Base-by-base conservation (phyloP, 2,888 invertebrate genomes). In the Zeuzera pyrina region DNA sequence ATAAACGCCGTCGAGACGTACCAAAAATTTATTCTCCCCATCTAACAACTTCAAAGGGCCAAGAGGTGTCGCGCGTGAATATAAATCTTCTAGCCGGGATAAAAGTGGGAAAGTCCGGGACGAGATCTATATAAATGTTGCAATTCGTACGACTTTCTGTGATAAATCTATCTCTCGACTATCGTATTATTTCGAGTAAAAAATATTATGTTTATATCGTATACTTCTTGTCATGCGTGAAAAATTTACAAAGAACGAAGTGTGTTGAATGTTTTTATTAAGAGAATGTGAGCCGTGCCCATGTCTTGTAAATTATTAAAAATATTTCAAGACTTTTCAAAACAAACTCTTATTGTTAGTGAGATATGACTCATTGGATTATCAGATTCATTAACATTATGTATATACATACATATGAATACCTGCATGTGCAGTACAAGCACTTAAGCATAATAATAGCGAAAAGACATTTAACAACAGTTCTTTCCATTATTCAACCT, bases 41-140 rank as follows among this genome's bases (percentile, higher is more conserved):
- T 66, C 64, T 50, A 56, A 55, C 58, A 59, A 74, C 76, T 78
- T 78, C 78, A 79, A 79, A 78, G 78, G 76, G 70, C 69, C 65
- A 50, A 52, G 61, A 69, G 69, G 67, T 74, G 74, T 71, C 73
- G 66, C 66, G 62, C 55, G 57, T 58, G 63, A 62, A 67, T 67
- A 77, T 76, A 78, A 79, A 79, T 78, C 79, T 71, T 31, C 48
- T 45, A 47, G 54, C 49, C 54, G 62, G 69, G 65, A 69, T 67
- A 66, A 65, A 67, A 70, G 66, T 59, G 57, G 67, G 57, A 57
- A 61, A 63, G 57, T 62, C 54, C 51, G 50, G 57, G 56, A 57
- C 53, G 58, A 47, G 62, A 68, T 70, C 68, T 67, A 60, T 70
- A 74, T 69, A 71, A 73, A 73, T 71, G 70, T 72, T 71, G 71